Conservation (phyloP, 2,888 invertebrate species). For the Apocheima hispidaria region DNA sequence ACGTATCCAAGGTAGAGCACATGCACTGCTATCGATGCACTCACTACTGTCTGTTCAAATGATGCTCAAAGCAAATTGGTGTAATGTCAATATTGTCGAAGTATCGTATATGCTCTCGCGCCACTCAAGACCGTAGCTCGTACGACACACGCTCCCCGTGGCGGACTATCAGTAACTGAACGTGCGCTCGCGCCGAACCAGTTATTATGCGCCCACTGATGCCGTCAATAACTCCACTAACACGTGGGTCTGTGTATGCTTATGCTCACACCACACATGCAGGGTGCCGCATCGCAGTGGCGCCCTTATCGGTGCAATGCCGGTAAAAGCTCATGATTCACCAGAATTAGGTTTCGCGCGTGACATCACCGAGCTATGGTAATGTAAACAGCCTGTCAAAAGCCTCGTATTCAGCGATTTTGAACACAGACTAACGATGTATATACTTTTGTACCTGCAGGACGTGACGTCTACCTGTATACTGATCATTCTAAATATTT, state of each 20-base stretch:
- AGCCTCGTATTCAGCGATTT: slow-evolving; percentile 33
- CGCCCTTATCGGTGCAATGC: slow-evolving; percentile 79
- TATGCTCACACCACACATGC: slow-evolving; percentile 69
- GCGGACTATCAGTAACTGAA: slow-evolving; percentile 81
- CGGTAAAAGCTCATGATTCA: slow-evolving; percentile 83
- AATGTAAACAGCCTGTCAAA: slow-evolving; percentile 62
- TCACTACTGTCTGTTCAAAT: slow-evolving; percentile 54
- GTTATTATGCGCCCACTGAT: slow-evolving; percentile 84
- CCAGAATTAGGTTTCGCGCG: slow-evolving; percentile 75
- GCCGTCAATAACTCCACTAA: slow-evolving; percentile 77
- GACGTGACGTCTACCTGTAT: slow-evolving; percentile 38
- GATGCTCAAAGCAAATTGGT: slow-evolving; percentile 55
- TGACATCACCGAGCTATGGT: slow-evolving; percentile 77
- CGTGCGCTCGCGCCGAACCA: slow-evolving; percentile 71
- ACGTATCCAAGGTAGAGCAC: slow-evolving; percentile 65
- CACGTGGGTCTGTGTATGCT: slow-evolving; percentile 77
- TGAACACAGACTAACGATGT: slow-evolving; percentile 7
- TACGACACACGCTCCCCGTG: slow-evolving; percentile 75
- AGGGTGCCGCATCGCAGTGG: slow-evolving; percentile 55
- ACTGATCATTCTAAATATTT: slow-evolving; percentile 54
- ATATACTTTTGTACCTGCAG: slow-evolving; percentile 21
- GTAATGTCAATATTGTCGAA: slow-evolving; percentile 57
- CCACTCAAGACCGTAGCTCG: slow-evolving; percentile 52
- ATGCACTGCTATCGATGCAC: slow-evolving; percentile 69
- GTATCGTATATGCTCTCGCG: slow-evolving; percentile 76